Conservation (phyloP, 92 coral and sea anemone species). For the Zoanthus gigantus region DNA sequence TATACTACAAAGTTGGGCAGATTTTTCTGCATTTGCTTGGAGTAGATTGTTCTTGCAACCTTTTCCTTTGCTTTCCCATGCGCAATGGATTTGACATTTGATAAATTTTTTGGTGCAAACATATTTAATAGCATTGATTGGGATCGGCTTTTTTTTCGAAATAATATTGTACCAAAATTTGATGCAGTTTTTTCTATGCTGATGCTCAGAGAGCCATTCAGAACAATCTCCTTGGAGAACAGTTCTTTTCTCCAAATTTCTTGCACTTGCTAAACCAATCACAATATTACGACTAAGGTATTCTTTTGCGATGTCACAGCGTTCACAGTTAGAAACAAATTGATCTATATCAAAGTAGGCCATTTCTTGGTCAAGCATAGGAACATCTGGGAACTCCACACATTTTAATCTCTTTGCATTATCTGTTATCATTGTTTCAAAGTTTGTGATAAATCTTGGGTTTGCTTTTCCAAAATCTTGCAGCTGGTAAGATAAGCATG, state of each 20-base stretch:
- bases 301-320: not conserved
- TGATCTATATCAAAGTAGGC: too few species aligned
- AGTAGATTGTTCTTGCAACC: slow-evolving; percentile 42
- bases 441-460: slow-evolving; percentile 38
- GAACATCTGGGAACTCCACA: too few species aligned
- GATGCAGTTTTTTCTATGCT: slow-evolving; percentile 55
- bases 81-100: slow-evolving; percentile 47
- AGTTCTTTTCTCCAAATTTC: not conserved
- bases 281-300: not conserved
- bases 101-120: slow-evolving; percentile 51
- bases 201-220: slow-evolving; percentile 38
- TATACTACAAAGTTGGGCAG: not conserved
- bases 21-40: slow-evolving; percentile 35
- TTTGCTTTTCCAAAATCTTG: slow-evolving; percentile 60
- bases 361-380: too few species aligned
- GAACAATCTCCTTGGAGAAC: not conserved
- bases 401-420: too few species aligned
- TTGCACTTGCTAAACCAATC: not conserved
- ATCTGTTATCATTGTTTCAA: not conserved
- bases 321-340: too few species aligned
- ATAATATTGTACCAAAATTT: slow-evolving; percentile 53
- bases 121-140: slow-evolving; percentile 43
- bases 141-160: slow-evolving; percentile 34
- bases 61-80: slow-evolving; percentile 54
- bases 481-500: slow-evolving; percentile 56